phyloP scores from a whole-genome alignment of 2,797 vertebrate species.

The Chaetophractus vellerosus region DNA sequence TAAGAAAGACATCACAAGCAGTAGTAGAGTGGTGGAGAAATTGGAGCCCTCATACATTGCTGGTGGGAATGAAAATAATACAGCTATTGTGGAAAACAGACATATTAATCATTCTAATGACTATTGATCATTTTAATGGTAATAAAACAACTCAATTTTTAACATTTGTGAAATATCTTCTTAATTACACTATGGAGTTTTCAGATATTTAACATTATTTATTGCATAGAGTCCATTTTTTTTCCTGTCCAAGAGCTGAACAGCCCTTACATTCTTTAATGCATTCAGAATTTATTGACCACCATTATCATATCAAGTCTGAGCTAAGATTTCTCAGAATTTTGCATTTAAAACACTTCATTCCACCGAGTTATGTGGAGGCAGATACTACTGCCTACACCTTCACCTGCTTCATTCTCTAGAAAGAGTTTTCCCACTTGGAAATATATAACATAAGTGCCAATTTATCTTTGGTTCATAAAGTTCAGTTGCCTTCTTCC shows the following conservation, averaged over 20 bases:
- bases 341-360: slow-evolving; percentile 76
- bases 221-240: not conserved
- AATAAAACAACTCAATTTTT: not conserved
- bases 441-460: slow-evolving; percentile 78
- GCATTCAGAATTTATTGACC: slow-evolving; percentile 51
- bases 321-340: slow-evolving; percentile 73
- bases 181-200: not conserved
- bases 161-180: not conserved
- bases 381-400: slow-evolving; percentile 69
- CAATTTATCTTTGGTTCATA: slow-evolving; percentile 75
- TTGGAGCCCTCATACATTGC: not conserved
- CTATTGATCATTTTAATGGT: not conserved
- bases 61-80: not conserved
- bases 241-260: slow-evolving; percentile 63
- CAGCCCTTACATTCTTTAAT: slow-evolving; percentile 50
- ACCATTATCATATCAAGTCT: slow-evolving; percentile 69
- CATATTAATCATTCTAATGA: not conserved
- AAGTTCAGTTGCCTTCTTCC: not conserved
- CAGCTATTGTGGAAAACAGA: not conserved
- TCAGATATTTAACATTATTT: not conserved
- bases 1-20: not conserved
- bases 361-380: slow-evolving; percentile 72
- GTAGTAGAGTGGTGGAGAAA: not conserved
- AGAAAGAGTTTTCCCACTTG: slow-evolving; percentile 60
- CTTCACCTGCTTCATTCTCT: slow-evolving; percentile 62